These are phyloP conservation scores for Actinostola sp. DNA, from an alignment of 92 coral and sea anemone genomes.

Conservation along the genomic window DNA sequence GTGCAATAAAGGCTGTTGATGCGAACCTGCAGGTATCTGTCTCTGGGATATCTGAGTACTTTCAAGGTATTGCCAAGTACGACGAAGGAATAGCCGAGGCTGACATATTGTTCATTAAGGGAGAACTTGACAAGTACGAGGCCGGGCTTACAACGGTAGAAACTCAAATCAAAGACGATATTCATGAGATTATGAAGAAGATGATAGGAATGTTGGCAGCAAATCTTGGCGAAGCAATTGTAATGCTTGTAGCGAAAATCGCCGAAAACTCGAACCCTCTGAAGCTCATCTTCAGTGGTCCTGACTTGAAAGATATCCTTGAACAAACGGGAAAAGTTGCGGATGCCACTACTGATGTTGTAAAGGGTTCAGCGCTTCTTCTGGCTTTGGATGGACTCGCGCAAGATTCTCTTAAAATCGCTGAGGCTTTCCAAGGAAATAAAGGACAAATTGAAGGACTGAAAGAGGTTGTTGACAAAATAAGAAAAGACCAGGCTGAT, in stretches of 20 bases:
- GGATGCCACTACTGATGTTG: slow-evolving; percentile 21
- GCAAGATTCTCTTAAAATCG: slow-evolving; percentile 20
- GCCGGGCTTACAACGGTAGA: background rate
- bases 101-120: slow-evolving; percentile 43
- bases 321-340: slow-evolving; percentile 52
- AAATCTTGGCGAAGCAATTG: slow-evolving; percentile 27
- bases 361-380: slow-evolving; percentile 18
- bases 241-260: slow-evolving; percentile 34
- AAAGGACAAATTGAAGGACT: slow-evolving; percentile 39
- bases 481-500: slow-evolving; percentile 22
- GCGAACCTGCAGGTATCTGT: slow-evolving; percentile 36
- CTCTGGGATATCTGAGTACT: slow-evolving; percentile 54
- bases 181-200: slow-evolving; percentile 2
- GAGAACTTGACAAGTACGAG: slow-evolving; percentile 31
- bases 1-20: slow-evolving; percentile 18
- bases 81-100: slow-evolving; percentile 72
- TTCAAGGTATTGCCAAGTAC: slow-evolving; percentile 43
- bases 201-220: slow-evolving; percentile 11
- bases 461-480: slow-evolving; percentile 27
- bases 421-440: slow-evolving; percentile 39
- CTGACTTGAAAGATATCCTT: slow-evolving; percentile 23
- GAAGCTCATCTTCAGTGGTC: slow-evolving; percentile 43
- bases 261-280: slow-evolving; percentile 52
- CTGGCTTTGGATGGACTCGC: slow-evolving; percentile 16
- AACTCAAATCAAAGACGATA: slow-evolving; percentile 26